Evolutionary conservation across 2,888 invertebrate species (phyloP).

Genomic region (Palloptera scutellata): DNA sequence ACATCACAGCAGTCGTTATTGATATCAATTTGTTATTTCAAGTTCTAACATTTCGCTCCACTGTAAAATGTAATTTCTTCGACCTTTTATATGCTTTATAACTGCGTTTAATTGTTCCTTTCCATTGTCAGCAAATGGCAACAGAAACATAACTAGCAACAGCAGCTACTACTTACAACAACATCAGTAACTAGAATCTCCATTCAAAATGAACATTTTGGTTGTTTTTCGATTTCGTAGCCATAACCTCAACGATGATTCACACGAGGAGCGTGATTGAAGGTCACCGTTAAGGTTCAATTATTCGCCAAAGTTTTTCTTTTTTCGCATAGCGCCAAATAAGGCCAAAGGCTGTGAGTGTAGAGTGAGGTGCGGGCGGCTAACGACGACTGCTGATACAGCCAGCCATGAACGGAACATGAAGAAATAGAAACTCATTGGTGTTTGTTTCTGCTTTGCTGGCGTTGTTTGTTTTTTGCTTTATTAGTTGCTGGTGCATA

Average conservation of each 20-base stretch:
- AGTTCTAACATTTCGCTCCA: too few relatives aligned
- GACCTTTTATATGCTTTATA: background rate
- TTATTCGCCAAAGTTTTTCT: slow-evolving; percentile 10
- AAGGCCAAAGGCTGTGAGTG: too few relatives aligned
- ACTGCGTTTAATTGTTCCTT: background rate
- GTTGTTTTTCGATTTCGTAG: background rate
- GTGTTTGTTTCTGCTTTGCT: background rate
- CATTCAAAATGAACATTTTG: background rate
- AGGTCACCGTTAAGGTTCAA: slow-evolving; percentile 19
- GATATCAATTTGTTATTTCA: too few relatives aligned
- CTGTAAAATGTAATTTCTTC: too few relatives aligned
- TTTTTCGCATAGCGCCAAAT: too few relatives aligned
- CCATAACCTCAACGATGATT: slow-evolving; percentile 14
- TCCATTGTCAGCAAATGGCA: background rate
- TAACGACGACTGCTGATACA: background rate
- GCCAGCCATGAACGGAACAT: background rate
- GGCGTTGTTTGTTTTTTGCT: too few relatives aligned
- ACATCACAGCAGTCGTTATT: too few relatives aligned
- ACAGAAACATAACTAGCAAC: background rate
- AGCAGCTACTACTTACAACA: background rate
- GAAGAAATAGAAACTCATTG: background rate
- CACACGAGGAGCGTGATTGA: slow-evolving; percentile 20
- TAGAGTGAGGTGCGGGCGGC: background rate
- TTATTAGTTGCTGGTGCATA: too few relatives aligned
- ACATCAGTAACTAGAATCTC: background rate